phyloP scores from a whole-genome alignment of 2,797 vertebrate genomes.

The Leptatherina wallacei region DNA sequence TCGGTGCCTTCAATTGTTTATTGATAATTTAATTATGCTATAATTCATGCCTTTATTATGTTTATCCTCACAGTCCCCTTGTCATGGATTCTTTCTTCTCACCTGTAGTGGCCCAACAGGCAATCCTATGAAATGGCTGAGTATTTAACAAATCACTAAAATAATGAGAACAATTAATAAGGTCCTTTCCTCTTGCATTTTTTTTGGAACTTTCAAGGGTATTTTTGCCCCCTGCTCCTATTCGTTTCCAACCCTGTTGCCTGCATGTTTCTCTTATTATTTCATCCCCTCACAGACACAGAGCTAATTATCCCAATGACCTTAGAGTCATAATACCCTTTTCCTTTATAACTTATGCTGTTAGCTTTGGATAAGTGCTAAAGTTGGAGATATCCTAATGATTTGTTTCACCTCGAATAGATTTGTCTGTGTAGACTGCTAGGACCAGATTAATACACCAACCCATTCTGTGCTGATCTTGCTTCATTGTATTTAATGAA shows the following conservation, averaged over 20 bases:
- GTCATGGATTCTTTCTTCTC: constrained; percentile 3
- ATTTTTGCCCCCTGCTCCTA: constrained; percentile 46
- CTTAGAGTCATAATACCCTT: constrained; percentile 36
- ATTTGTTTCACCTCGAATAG: background rate
- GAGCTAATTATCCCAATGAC: constrained; percentile 67
- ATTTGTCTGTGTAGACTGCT: background rate
- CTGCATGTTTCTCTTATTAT: constrained; percentile 60
- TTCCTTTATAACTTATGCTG: constrained; percentile 7
- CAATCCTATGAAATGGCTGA: constrained; percentile 39
- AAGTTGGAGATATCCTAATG: constrained; percentile 5
- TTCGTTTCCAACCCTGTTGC: constrained; percentile 16
- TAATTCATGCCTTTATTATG: background rate
- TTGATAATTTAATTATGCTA: background rate
- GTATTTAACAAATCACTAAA: constrained; percentile 55
- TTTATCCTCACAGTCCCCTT: background rate
- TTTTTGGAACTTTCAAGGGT: constrained; percentile 56
- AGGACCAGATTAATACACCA: constrained; percentile 1
- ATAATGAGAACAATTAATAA: constrained; percentile 52
- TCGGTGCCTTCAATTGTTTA: background rate
- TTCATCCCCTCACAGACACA: constrained; percentile 51
- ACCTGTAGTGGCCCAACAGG: constrained; percentile 19
- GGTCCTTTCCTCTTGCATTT: constrained; percentile 45
- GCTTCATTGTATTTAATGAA: constrained; percentile 39
- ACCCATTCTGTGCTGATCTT: background rate
- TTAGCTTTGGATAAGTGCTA: constrained; percentile 14